These are phyloP conservation scores for Nineta flava DNA, from an alignment of 2,888 invertebrate species.

Conservation along the genomic window DNA sequence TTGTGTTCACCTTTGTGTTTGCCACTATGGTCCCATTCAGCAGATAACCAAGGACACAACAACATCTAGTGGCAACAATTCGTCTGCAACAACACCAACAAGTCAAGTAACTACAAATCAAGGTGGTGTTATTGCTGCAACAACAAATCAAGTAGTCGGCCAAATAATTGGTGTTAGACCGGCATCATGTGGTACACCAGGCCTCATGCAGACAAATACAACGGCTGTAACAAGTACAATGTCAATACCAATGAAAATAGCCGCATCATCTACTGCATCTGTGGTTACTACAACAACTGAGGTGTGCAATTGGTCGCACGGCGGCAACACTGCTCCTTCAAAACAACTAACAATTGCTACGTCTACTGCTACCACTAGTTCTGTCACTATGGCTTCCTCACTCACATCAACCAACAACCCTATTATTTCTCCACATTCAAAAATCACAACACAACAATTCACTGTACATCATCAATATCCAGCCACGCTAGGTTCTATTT, in stretches of 20 bases:
- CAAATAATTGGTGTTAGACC: background rate
- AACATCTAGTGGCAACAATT: too few species aligned
- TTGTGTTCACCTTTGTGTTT: background rate
- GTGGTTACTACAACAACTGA: constrained; percentile 18
- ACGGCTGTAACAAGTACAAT: constrained; percentile 21
- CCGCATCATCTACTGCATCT: constrained; percentile 8
- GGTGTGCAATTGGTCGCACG: constrained; percentile 26
- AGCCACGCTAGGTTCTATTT: constrained; percentile 27
- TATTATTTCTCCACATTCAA: constrained; percentile 19
- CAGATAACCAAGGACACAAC: background rate
- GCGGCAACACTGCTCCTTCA: constrained; percentile 21
- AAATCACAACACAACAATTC: constrained; percentile 23
- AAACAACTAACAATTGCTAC: constrained; percentile 21
- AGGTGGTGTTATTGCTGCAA: too few species aligned
- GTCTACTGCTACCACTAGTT: constrained; percentile 21
- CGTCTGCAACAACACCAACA: background rate
- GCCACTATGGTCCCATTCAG: background rate
- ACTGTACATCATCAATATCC: constrained; percentile 28
- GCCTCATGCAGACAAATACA: constrained; percentile 19
- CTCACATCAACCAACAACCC: constrained; percentile 19
- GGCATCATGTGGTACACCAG: constrained; percentile 1
- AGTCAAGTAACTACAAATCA: background rate
- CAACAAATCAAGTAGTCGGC: background rate
- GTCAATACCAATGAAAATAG: constrained; percentile 4
- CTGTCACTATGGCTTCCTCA: constrained; percentile 17